phyloP scores from a whole-genome alignment of 2,888 invertebrate genomes.

The Drosophila affinis region DNA sequence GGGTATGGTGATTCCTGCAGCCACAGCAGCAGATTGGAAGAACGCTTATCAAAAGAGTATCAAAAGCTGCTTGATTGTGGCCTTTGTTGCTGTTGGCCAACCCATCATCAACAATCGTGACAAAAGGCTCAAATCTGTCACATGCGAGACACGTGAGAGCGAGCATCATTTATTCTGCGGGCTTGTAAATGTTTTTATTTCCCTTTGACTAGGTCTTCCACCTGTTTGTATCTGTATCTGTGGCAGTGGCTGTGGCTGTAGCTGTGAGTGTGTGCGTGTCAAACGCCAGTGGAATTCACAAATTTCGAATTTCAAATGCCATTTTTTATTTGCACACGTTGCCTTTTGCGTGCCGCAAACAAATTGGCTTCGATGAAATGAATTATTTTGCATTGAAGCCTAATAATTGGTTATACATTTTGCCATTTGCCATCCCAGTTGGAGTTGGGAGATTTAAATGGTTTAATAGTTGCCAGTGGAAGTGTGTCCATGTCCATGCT shows the following conservation, averaged over 20 bases:
- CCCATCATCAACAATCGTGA: constrained; percentile 78
- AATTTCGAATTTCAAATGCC: constrained; percentile 64
- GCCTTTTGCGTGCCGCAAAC: constrained; percentile 28
- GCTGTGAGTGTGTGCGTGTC: constrained; percentile 31
- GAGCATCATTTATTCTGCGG: constrained; percentile 73
- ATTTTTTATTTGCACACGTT: constrained; percentile 47
- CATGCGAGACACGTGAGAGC: constrained; percentile 77
- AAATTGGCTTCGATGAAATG: constrained; percentile 53
- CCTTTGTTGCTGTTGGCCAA: constrained; percentile 70
- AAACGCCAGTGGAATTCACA: constrained; percentile 71
- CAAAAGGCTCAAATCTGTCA: constrained; percentile 80
- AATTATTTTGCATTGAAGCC: constrained; percentile 49
- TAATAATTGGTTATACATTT: constrained; percentile 36
- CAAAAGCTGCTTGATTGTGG: background rate
- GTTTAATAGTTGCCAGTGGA: background rate
- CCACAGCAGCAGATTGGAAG: background rate
- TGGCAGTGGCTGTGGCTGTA: background rate
- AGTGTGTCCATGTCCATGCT: background rate
- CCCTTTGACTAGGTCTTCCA: constrained; percentile 42
- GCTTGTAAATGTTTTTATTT: constrained; percentile 65
- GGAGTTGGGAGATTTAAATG: background rate
- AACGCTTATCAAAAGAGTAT: too few species aligned
- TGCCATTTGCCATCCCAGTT: background rate
- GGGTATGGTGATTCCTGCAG: background rate
- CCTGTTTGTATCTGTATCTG: constrained; percentile 21